Base-by-base conservation (phyloP, 2,797 vertebrate genomes). In the Pangasius krempfi region DNA sequence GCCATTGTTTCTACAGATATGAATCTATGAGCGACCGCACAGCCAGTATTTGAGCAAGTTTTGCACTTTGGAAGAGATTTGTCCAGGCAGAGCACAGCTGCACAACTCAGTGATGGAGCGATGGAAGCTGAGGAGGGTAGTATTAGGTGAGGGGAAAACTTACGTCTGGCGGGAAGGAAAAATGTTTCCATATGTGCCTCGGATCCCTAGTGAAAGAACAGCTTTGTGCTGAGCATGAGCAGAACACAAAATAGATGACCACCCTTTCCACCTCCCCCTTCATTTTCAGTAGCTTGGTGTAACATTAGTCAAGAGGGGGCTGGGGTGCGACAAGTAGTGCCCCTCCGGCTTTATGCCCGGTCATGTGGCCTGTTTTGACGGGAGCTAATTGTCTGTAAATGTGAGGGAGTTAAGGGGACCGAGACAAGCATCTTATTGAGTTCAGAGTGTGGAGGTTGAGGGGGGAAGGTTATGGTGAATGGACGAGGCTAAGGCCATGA, bases 121-220 rank as follows among this genome's bases (percentile, higher is more conserved):
- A 54, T 84, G 73, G 80, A 90, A 92, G 91, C 86, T 33, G 88
- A 89, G 33, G 90, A 73, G 92, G 91, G 92, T 64, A 91, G 68
- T 93, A 92, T 89, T 89, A 87, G 89, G 89, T 73, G 75, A 81
- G 73, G 80, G 81, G 73, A 76, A 87, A 85, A 73, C 81, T 84
- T 86, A 92, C 90, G 92, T 89, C 89, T 83, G 50, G 92, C 93
- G 93, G 91, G 90, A 92, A 93, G 89, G 83, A 93, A 94, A 95
- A 96, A 95, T 76, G 87, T 89, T 96, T 95, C 95, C 95, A 96
- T 92, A 95, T 96, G 95, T 94, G 94, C 89, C 90, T 93, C 86
- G 90, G 92, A 93, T 95, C 94, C 94, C 93, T 87, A 90, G 94
- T 96, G 94, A 96, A 96, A 95, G 96, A 94, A 92, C 91, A 90